Conservation (phyloP, 2,113 vertebrate genomes). For the Lethenteron camtschaticum region DNA sequence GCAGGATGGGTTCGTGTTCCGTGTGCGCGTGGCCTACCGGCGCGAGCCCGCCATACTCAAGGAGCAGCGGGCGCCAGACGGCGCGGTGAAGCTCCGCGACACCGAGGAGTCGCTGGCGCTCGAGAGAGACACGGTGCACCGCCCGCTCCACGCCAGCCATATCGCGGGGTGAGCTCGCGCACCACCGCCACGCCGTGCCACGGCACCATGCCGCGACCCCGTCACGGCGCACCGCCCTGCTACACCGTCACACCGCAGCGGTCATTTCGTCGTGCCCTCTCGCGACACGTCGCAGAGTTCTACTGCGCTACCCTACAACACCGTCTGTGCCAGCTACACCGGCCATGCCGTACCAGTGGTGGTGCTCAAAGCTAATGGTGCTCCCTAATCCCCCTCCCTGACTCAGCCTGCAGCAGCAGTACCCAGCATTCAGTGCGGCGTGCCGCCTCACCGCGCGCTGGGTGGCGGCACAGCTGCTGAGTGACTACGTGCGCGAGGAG, state of each 20-base stretch:
- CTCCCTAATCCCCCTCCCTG: neutral
- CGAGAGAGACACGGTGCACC: constrained; percentile 43
- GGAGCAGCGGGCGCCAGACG: constrained; percentile 39
- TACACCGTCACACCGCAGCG: neutral
- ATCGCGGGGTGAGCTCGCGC: constrained; percentile 43
- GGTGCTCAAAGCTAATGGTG: no score
- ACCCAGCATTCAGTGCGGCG: constrained; percentile 40
- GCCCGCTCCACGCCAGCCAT: constrained; percentile 57
- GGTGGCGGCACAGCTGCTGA: constrained; percentile 59
- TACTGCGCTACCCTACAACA: no score
- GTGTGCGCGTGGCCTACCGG: constrained; percentile 65
- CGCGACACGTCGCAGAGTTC: no score
- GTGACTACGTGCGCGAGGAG: constrained; percentile 39
- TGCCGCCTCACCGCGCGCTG: constrained; percentile 74
- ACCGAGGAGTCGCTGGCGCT: constrained; percentile 42
- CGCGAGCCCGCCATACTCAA: constrained; percentile 60
- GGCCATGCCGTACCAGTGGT: no score
- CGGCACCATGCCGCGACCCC: neutral
- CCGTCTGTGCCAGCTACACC: no score
- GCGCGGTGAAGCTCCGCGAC: constrained; percentile 49
- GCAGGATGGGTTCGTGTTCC: constrained; percentile 66
- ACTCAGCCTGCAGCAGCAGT: constrained; percentile 65
- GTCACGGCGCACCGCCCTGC: no score
- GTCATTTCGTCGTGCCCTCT: neutral
- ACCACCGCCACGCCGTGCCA: neutral